Percentiles rank a stretch among this genome's conserved stretches.
Conservation (phyloP, 2,797 vertebrate genomes). For the Liparis tanakae region DNA sequence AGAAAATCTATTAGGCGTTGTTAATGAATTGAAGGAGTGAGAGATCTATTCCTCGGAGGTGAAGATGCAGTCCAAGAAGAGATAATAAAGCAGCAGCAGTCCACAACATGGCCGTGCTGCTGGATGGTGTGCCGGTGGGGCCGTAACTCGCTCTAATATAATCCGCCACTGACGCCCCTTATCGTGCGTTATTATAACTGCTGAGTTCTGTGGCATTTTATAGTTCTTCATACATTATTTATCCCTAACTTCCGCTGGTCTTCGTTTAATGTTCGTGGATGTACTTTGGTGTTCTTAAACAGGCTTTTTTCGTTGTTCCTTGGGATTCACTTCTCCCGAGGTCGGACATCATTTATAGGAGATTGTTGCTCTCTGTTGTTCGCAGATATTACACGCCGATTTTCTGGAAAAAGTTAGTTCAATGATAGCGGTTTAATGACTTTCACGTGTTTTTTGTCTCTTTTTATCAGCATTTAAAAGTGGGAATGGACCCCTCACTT, state of each 20-base stretch:
- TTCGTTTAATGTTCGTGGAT: neutral
- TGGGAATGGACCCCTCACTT: neutral
- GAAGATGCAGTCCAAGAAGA: conserved; percentile 32
- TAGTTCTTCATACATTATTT: neutral
- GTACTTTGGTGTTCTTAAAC: neutral
- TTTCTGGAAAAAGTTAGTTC: neutral
- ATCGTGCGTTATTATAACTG: conserved; percentile 7
- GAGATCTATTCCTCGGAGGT: conserved; percentile 54
- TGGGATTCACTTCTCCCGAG: neutral
- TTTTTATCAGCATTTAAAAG: neutral
- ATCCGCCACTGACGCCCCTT: neutral
- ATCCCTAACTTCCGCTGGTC: neutral
- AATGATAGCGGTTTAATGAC: neutral
- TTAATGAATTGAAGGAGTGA: conserved; percentile 66
- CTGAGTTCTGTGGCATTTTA: neutral
- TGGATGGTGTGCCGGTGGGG: conserved; percentile 7
- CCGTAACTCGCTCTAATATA: conserved; percentile 10
- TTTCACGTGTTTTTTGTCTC: too few relatives aligned
- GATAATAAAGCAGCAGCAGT: conserved; percentile 20
- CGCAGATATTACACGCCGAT: neutral
- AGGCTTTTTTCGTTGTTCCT: neutral
- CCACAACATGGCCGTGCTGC: neutral
- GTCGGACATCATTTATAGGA: neutral
- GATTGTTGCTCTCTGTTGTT: neutral
- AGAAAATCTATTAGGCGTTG: conserved; percentile 56